Percentiles rank a stretch among this genome's conserved stretches.
Evolutionary conservation across 2,113 vertebrate genomes (phyloP).

Genomic region (Clarias batrachus): DNA sequence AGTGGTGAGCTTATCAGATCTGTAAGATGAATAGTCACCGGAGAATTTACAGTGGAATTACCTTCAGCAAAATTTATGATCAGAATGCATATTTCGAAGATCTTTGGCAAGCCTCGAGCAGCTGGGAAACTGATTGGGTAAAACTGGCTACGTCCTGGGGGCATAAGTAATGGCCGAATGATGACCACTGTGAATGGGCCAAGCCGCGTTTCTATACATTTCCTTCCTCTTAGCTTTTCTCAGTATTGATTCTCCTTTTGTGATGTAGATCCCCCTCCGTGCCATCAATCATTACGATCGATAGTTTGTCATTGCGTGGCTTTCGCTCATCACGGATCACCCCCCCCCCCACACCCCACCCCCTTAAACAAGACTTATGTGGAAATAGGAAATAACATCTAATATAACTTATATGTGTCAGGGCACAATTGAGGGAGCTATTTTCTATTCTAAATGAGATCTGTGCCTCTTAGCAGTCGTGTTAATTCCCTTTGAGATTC

Average conservation of each 20-base stretch:
- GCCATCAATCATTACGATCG: slow-evolving; percentile 41
- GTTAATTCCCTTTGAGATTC: slow-evolving; percentile 37
- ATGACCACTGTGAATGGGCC: slow-evolving; percentile 17
- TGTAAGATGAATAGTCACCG: not conserved
- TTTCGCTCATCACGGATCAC: slow-evolving; percentile 17
- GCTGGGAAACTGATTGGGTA: not conserved
- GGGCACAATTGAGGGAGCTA: not conserved
- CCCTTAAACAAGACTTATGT: slow-evolving; percentile 29
- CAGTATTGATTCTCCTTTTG: slow-evolving; percentile 35
- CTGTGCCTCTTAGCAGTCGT: slow-evolving; percentile 31
- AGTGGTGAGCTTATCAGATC: not conserved
- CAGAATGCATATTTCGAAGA: not conserved
- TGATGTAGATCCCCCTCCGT: slow-evolving; percentile 30
- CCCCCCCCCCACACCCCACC: not conserved
- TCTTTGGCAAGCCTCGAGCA: not conserved
- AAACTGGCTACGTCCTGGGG: not conserved
- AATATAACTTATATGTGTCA: slow-evolving; percentile 10
- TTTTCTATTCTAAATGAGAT: slow-evolving; percentile 40
- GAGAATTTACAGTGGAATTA: not conserved
- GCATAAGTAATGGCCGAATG: slow-evolving; percentile 20
- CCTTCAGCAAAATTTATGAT: not conserved
- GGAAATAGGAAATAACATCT: slow-evolving; percentile 12
- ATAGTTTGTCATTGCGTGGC: slow-evolving; percentile 42
- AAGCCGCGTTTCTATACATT: slow-evolving; percentile 26
- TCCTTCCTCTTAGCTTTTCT: slow-evolving; percentile 26